Evolutionary conservation across 2,888 invertebrate genomes (phyloP), one percentile per base, ranked within the genome.

Genomic region (Cheilosia vulpina): DNA sequence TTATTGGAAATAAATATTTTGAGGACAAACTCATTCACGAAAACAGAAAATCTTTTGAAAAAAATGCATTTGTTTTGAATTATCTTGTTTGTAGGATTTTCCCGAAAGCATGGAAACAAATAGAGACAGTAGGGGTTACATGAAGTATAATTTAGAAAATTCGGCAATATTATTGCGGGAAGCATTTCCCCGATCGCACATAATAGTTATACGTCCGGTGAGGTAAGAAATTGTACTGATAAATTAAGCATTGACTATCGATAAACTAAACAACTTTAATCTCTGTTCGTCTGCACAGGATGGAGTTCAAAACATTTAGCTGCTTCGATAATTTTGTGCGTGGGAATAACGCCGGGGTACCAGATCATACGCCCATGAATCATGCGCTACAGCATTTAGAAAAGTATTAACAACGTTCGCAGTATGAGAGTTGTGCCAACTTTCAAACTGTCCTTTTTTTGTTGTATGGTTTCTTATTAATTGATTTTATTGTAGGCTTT

Each of bases 251-350:
- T 62, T 53, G 17, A 55, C 15, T 41, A 2, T 47, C 41, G 38
- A 55, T 47, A 41, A 62, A 65, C 13, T 63, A 52, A 27, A 52
- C 57, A 52, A 43, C 5, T 50, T 43, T 17, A 34, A 43, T n/a
- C 2, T 66, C 31, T 65, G 31, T 52, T 68, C 38, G 89, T 92
- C 47, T 17, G 17, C 17, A 88, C 90, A 96, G 96, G 91, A 96
- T 97, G 94, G 95, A 96, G 90, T 95, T 95, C 89, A 95, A 96
- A 89, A 97, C 96, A 75, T 97, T 97, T 92, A 96, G 96, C 90
- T 96, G 97, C 90, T 98, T 95, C 90, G 96, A 96, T 91, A 98
- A 98, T 93, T 98, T 98, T 93, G 97, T 98, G 69, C 94, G 95
- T 31, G 95, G 96, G 89, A 95, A 95, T 92, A 95, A 95, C 90